Percentiles rank a stretch among this genome's conserved stretches.
phyloP scores from a whole-genome alignment of 2,113 vertebrate genomes.

The Carlito syrichta region DNA sequence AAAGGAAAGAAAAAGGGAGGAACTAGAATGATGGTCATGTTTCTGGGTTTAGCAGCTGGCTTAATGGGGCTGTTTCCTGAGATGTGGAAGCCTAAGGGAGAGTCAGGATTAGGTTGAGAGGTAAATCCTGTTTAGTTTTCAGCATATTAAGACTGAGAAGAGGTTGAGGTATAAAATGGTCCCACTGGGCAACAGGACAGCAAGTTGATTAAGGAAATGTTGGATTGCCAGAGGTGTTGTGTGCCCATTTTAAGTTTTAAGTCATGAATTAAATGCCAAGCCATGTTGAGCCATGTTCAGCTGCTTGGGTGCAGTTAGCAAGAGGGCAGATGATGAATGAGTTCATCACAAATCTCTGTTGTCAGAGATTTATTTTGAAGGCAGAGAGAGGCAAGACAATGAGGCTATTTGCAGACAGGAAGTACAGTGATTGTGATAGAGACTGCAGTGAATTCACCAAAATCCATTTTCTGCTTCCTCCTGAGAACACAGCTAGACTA shows the following conservation, averaged over 20 bases:
- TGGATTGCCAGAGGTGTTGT: not conserved
- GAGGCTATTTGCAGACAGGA: not conserved
- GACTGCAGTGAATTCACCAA: not conserved
- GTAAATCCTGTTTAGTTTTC: not conserved
- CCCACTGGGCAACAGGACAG: not conserved
- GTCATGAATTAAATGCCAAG: not conserved
- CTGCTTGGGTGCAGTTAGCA: not conserved
- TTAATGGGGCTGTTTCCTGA: not conserved
- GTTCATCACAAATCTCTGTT: not conserved
- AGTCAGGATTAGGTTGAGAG: not conserved
- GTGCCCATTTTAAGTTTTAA: not conserved
- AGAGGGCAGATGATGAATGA: not conserved
- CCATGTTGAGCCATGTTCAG: not conserved
- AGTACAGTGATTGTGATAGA: not conserved
- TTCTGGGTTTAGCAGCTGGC: not conserved
- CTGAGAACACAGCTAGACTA: not conserved
- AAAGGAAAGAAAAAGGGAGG: not conserved
- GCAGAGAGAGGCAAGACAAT: not conserved
- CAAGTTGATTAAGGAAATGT: not conserved
- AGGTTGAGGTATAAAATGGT: not conserved
- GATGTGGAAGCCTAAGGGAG: not conserved
- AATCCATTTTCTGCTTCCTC: not conserved
- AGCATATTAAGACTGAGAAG: not conserved
- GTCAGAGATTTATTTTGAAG: not conserved
- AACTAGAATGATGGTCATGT: not conserved